A percentile compares a stretch with the other conserved stretches of the same genome.
phyloP scores from a whole-genome alignment of 2,888 invertebrate genomes.

The Tuberolachnus salignus region DNA sequence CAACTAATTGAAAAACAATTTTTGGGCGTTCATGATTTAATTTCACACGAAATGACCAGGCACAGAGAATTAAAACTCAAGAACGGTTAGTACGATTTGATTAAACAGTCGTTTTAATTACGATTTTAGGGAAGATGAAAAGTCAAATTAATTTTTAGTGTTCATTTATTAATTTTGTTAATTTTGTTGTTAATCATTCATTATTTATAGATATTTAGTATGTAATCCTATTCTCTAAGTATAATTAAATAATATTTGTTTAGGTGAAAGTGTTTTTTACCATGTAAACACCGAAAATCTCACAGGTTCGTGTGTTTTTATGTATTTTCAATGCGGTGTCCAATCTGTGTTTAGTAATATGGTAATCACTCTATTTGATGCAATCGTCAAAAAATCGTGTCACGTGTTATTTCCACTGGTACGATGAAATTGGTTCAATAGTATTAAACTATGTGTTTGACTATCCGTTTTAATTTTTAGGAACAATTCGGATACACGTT shows the following conservation, averaged over 20 bases:
- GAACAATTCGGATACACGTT: conserved; percentile 96
- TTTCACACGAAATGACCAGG: conserved; percentile 80
- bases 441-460: neutral
- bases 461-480: conserved; percentile 63
- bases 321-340: conserved; percentile 86
- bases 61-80: conserved; percentile 85
- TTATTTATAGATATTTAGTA: too few species aligned
- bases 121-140: too few species aligned
- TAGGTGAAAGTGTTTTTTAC: conserved; percentile 20
- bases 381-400: conserved; percentile 89
- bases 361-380: conserved; percentile 81
- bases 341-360: conserved; percentile 78
- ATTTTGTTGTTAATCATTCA: too few species aligned
- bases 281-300: conserved; percentile 65
- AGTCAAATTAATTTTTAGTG: too few species aligned
- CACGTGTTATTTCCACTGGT: conserved; percentile 88
- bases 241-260: too few species aligned
- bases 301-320: conserved; percentile 82
- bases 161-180: too few species aligned
- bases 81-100: conserved; percentile 70
- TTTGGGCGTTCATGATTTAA: conserved; percentile 63
- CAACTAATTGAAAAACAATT: conserved; percentile 70
- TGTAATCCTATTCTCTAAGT: too few species aligned
- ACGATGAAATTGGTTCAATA: too few species aligned
- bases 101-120: too few species aligned